phyloP scores from a whole-genome alignment of 2,888 invertebrate species.

The Archips xylosteana region DNA sequence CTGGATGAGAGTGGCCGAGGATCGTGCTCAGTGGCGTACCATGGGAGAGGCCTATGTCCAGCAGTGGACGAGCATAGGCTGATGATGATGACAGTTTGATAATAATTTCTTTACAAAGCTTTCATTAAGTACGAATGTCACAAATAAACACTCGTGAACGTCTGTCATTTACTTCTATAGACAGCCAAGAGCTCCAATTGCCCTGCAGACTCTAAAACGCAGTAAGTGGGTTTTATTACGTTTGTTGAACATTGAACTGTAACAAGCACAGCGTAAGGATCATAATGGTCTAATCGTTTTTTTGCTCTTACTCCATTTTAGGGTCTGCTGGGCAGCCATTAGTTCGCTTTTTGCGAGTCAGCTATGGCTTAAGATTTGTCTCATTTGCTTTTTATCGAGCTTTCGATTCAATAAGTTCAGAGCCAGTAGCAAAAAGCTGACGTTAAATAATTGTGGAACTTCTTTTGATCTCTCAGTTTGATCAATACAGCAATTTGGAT shows the following conservation, averaged over 20 bases:
- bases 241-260: too few relatives aligned
- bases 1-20: too few relatives aligned
- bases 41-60: too few relatives aligned
- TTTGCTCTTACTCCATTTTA: too few relatives aligned
- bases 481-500: not conserved
- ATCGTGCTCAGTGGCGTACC: too few relatives aligned
- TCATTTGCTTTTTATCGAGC: constrained; percentile 21
- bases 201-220: too few relatives aligned
- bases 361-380: constrained; percentile 9
- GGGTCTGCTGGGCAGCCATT: not conserved
- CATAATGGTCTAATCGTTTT: too few relatives aligned
- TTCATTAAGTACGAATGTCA: not conserved
- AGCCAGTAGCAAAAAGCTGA: constrained; percentile 5
- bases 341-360: constrained; percentile 19
- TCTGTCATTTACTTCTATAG: constrained; percentile 12
- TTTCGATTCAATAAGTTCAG: not conserved
- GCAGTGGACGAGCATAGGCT: too few relatives aligned
- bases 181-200: not conserved
- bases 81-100: too few relatives aligned
- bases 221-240: too few relatives aligned
- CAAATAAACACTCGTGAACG: too few relatives aligned
- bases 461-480: not conserved
- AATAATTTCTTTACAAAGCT: not conserved
- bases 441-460: not conserved
- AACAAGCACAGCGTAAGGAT: too few relatives aligned